These are phyloP conservation scores for Nebria salina DNA, from an alignment of 2,888 invertebrate species.

Conservation along the genomic window DNA sequence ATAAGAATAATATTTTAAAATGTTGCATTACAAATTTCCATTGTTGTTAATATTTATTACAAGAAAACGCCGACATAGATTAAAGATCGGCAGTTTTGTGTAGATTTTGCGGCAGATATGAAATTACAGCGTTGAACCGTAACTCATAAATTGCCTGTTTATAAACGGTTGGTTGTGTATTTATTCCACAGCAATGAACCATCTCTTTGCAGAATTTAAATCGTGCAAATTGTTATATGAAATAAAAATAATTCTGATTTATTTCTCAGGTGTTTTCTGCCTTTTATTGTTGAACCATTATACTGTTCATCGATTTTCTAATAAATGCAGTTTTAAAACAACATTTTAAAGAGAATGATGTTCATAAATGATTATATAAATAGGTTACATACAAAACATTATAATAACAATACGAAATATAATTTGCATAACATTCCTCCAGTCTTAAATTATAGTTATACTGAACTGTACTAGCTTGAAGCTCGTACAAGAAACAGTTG, in stretches of 20 bases:
- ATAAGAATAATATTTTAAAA: neutral
- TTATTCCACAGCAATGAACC: neutral
- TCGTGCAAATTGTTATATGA: slow-evolving; percentile 8
- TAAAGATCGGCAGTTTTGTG: slow-evolving; percentile 9
- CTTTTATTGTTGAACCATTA: neutral
- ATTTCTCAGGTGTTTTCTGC: neutral
- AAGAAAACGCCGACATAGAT: neutral
- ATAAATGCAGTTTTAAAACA: neutral
- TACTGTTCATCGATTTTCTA: neutral
- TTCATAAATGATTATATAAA: neutral
- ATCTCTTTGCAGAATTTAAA: neutral
- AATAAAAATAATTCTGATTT: neutral
- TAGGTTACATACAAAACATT: too few species aligned
- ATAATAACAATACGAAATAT: too few species aligned
- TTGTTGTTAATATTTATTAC: neutral
- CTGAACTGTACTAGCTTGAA: too few species aligned
- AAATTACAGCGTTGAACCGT: slow-evolving; percentile 24
- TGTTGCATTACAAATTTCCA: neutral
- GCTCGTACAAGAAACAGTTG: too few species aligned
- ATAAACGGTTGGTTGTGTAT: slow-evolving; percentile 25
- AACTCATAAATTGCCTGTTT: slow-evolving; percentile 23
- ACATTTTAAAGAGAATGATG: neutral
- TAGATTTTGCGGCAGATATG: slow-evolving; percentile 11
- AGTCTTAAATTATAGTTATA: too few species aligned
- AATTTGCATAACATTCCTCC: too few species aligned